Conservation (phyloP, 2,888 invertebrate species). For the Gymnoscelis rufifasciata region DNA sequence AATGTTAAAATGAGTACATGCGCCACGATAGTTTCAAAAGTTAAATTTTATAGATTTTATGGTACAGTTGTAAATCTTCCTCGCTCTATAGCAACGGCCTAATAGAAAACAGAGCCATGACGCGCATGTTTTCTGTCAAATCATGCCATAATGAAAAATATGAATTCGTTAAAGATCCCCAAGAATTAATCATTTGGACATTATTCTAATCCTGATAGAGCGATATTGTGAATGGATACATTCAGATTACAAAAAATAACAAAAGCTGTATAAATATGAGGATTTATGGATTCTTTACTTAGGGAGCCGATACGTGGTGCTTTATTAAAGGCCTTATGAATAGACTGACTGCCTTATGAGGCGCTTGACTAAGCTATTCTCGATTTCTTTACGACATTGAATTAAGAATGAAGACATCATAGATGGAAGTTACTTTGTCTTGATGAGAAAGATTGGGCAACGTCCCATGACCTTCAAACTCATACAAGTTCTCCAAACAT, state of each 20-base stretch:
- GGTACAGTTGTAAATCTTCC: constrained; percentile 33
- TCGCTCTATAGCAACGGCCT: constrained; percentile 41
- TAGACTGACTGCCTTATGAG: too few species aligned
- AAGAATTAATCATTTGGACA: constrained; percentile 52
- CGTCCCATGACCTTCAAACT: too few species aligned
- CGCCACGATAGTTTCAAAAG: too few species aligned
- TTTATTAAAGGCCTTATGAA: too few species aligned
- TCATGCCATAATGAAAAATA: constrained; percentile 68
- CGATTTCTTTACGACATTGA: too few species aligned
- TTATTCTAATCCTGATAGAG: constrained; percentile 63
- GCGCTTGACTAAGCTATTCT: too few species aligned
- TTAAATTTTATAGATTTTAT: neutral
- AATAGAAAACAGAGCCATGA: constrained; percentile 59
- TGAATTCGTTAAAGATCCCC: constrained; percentile 50
- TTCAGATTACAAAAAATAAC: constrained; percentile 61
- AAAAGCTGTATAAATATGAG: constrained; percentile 71
- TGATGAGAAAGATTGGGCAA: too few species aligned
- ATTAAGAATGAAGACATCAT: too few species aligned
- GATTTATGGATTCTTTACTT: constrained; percentile 25
- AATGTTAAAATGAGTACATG: too few species aligned
- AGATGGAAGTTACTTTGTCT: too few species aligned
- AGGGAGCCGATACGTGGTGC: too few species aligned
- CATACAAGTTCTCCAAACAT: too few species aligned
- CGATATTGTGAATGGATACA: constrained; percentile 70
- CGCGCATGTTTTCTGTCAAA: constrained; percentile 64